A percentile compares a stretch with the other conserved stretches of the same genome.
phyloP scores from a whole-genome alignment of 2,797 vertebrate species.

The Mormyrus proboscirostris region DNA sequence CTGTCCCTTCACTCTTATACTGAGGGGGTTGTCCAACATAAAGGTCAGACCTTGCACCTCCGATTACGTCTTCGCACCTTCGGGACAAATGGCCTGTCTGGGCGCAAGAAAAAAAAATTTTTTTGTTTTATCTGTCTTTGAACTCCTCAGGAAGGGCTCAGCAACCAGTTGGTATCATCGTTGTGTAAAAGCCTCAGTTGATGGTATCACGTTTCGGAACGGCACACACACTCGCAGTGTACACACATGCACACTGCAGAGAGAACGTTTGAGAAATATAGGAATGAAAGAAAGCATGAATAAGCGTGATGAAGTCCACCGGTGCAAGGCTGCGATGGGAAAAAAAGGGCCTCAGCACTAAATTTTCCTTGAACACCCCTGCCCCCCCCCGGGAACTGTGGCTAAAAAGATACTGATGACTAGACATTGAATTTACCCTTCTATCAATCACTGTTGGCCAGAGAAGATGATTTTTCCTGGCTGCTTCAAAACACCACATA shows the following conservation, averaged over 20 bases:
- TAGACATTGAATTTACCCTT: constrained; percentile 66
- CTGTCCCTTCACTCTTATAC: constrained; percentile 33
- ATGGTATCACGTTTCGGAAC: background rate
- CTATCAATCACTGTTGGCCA: constrained; percentile 62
- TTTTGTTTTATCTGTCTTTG: background rate
- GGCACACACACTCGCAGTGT: no score
- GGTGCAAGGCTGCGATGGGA: background rate
- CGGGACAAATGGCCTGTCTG: constrained; percentile 29
- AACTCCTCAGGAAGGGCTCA: no score
- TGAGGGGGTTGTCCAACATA: constrained; percentile 31
- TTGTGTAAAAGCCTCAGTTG: background rate
- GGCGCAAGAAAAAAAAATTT: background rate
- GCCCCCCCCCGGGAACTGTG: constrained; percentile 39
- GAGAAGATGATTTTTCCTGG: constrained; percentile 38
- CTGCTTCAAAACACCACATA: constrained; percentile 27
- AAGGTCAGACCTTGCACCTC: constrained; percentile 20
- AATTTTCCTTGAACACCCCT: constrained; percentile 44
- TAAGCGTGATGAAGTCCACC: background rate
- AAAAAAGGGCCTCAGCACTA: background rate
- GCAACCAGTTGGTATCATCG: background rate
- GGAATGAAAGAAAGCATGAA: background rate
- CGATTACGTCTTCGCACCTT: background rate
- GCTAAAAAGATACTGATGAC: constrained; percentile 63
- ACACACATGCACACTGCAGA: background rate
- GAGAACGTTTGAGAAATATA: background rate